Conservation (phyloP, 2,888 invertebrate species). For the Rhopalosiphum nymphaeae region DNA sequence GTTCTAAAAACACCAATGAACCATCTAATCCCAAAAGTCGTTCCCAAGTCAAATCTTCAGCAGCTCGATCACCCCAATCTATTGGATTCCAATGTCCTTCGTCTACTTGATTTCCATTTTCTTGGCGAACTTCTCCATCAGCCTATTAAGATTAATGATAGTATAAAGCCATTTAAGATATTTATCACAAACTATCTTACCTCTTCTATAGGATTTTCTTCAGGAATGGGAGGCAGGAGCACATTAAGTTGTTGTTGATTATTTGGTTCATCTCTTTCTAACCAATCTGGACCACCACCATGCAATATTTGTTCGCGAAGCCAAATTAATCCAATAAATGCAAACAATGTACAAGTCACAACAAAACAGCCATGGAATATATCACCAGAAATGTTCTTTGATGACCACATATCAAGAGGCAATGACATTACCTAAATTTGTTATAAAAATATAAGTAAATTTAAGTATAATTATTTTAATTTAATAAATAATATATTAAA, state of each 20-base stretch:
- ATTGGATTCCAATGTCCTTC: constrained; percentile 97
- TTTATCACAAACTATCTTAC: background rate
- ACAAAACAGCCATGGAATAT: constrained; percentile 97
- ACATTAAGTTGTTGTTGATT: constrained; percentile 58
- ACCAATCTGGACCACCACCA: constrained; percentile 97
- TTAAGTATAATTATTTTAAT: constrained; percentile 17
- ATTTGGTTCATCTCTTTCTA: constrained; percentile 73
- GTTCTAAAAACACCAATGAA: constrained; percentile 85
- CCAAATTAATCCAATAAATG: constrained; percentile 98
- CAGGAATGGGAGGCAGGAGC: constrained; percentile 50
- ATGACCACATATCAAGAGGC: constrained; percentile 92
- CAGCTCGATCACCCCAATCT: constrained; percentile 94
- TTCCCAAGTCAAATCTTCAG: constrained; percentile 99
- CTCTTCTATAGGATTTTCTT: constrained; percentile 52
- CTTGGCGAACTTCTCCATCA: constrained; percentile 56
- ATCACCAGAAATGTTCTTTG: constrained; percentile 92
- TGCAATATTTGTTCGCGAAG: constrained; percentile 96
- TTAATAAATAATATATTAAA: background rate
- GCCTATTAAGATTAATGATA: constrained; percentile 40
- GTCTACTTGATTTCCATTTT: constrained; percentile 71
- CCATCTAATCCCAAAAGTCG: constrained; percentile 76
- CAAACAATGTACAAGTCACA: constrained; percentile 94
- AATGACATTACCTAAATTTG: constrained; percentile 78
- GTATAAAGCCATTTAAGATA: background rate
- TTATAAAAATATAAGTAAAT: background rate